These are phyloP conservation scores for Acheta domesticus DNA, from an alignment of 2,888 invertebrate genomes.

Conservation along the genomic window DNA sequence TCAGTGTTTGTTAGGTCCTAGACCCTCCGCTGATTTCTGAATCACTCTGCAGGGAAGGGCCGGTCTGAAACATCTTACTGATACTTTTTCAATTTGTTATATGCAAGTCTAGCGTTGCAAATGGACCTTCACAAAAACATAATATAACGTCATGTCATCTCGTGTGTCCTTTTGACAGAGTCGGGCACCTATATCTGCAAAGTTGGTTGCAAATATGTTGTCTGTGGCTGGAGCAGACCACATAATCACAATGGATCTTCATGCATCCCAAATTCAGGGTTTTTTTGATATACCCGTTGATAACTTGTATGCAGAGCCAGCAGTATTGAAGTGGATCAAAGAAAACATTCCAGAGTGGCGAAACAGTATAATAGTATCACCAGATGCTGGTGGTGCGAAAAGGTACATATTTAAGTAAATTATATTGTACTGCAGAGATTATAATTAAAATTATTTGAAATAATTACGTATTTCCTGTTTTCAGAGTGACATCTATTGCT, in stretches of 20 bases:
- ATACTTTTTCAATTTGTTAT: background rate
- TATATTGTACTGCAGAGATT: background rate
- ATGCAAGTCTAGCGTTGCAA: constrained; percentile 46
- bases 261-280: constrained; percentile 95
- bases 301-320: constrained; percentile 93
- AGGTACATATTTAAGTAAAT: constrained; percentile 50
- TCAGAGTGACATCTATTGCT: constrained; percentile 82
- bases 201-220: constrained; percentile 92
- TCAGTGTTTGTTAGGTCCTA: constrained; percentile 20
- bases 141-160: constrained; percentile 36
- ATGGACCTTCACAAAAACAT: constrained; percentile 46
- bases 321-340: constrained; percentile 92
- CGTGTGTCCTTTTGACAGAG: constrained; percentile 57
- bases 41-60: constrained; percentile 31
- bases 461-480: constrained; percentile 4
- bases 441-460: too few relatives aligned
- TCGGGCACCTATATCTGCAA: constrained; percentile 92
- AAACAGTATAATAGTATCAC: constrained; percentile 90
- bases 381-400: constrained; percentile 94
- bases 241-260: constrained; percentile 95
- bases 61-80: constrained; percentile 25
- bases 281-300: constrained; percentile 98
- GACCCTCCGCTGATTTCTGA: constrained; percentile 21
- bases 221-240: constrained; percentile 94
- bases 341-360: constrained; percentile 92